Evolutionary conservation across 2,797 vertebrate genomes (phyloP).

Genomic region (Molossus alvarezi): DNA sequence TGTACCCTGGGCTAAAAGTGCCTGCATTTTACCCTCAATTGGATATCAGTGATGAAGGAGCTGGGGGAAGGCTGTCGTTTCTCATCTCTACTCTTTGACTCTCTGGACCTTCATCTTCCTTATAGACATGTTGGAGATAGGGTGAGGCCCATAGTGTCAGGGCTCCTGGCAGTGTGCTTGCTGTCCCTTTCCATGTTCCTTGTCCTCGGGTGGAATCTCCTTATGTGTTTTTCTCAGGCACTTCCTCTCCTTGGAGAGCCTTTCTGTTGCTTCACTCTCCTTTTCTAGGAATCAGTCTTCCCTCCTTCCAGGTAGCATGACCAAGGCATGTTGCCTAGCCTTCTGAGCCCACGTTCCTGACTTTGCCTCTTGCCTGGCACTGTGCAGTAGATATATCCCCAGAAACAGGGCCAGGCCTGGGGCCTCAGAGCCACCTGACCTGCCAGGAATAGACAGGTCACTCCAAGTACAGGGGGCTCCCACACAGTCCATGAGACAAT

Average conservation of each 20-base stretch:
- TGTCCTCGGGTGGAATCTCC: background rate
- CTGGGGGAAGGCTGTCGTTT: too few species aligned
- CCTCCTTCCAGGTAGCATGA: too few species aligned
- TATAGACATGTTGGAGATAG: accelerated
- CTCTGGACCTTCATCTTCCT: background rate
- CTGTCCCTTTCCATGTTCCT: background rate
- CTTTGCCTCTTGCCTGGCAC: background rate
- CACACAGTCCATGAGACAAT: background rate
- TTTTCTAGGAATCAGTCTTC: background rate
- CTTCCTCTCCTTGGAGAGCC: background rate
- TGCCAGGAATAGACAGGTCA: background rate
- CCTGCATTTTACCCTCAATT: accelerated
- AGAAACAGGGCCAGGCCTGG: too few species aligned
- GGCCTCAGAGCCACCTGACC: background rate
- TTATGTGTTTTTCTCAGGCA: background rate
- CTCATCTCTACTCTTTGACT: background rate
- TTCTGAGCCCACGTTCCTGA: background rate
- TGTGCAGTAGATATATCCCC: background rate
- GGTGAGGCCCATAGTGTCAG: too few species aligned
- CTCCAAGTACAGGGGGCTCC: background rate
- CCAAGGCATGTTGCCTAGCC: too few species aligned
- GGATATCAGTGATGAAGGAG: background rate
- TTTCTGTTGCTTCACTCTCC: background rate
- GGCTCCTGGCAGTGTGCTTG: background rate
- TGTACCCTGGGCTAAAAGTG: too few species aligned